Evolutionary conservation across 2,113 vertebrate genomes (phyloP).

Genomic region (Colinus virginianus): DNA sequence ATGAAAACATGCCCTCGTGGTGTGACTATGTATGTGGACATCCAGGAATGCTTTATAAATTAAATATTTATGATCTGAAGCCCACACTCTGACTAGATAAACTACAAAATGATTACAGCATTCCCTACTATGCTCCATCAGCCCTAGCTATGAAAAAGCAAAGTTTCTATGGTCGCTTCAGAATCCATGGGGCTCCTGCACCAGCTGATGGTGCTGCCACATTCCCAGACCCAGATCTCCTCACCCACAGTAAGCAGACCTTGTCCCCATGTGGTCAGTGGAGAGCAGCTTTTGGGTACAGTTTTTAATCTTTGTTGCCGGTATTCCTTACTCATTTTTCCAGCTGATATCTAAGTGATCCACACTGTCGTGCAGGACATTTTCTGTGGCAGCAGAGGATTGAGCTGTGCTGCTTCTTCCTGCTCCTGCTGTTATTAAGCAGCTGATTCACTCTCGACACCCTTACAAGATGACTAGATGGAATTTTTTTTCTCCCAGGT

Average conservation of each 20-base stretch:
- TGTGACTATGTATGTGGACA: neutral
- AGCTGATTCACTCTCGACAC: constrained; percentile 9
- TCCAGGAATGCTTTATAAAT: neutral
- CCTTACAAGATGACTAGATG: neutral
- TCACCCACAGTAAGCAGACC: neutral
- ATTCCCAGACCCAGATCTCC: neutral
- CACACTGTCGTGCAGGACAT: neutral
- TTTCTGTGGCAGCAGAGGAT: neutral
- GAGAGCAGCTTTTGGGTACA: neutral
- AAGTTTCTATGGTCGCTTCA: neutral
- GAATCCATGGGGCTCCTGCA: neutral
- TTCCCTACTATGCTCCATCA: neutral
- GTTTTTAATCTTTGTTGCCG: neutral
- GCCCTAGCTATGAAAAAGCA: neutral
- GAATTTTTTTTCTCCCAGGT: neutral
- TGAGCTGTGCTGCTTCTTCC: neutral
- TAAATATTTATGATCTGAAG: neutral
- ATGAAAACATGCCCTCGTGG: neutral
- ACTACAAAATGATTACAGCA: neutral
- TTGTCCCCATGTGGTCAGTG: rapidly evolving
- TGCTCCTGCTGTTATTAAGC: constrained; percentile 8
- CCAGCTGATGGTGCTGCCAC: too few relatives aligned
- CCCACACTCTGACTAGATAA: neutral
- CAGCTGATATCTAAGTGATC: neutral
- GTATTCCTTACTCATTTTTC: neutral